Conservation (phyloP, 1,140 invertebrate genomes). For the Pogonognathellus flavescens region DNA sequence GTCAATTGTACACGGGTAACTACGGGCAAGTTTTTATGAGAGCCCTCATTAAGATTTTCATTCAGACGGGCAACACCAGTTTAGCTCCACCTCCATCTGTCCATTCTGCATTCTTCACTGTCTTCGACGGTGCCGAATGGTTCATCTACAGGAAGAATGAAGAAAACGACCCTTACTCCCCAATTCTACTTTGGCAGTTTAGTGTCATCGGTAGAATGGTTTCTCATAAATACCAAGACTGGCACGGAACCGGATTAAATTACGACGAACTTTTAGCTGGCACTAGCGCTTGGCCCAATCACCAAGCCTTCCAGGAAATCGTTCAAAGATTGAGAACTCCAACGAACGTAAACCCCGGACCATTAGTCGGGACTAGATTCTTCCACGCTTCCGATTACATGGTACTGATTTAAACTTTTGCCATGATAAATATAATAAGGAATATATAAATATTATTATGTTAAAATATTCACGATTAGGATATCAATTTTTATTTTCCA, state of each 20-base stretch:
- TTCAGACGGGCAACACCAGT: constrained; percentile 28
- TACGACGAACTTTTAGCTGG: not conserved
- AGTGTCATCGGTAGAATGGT: constrained; percentile 55
- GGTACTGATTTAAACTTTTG: constrained; percentile 25
- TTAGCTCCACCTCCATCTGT: constrained; percentile 1
- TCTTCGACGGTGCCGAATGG: constrained; percentile 52
- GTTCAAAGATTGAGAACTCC: not conserved
- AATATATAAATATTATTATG: no score
- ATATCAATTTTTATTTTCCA: no score
- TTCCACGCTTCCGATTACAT: constrained; percentile 52
- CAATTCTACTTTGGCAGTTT: constrained; percentile 31
- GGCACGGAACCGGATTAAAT: constrained; percentile 32
- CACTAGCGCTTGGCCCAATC: not conserved
- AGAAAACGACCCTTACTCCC: not conserved
- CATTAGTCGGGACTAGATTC: constrained; percentile 31
- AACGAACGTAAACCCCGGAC: not conserved
- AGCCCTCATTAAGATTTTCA: constrained; percentile 7
- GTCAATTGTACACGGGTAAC: constrained; percentile 52
- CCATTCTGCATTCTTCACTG: not conserved
- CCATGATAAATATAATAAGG: no score
- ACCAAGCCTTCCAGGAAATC: not conserved
- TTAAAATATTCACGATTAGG: no score
- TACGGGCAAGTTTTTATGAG: constrained; percentile 55
- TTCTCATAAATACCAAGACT: constrained; percentile 46
- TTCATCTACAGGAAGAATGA: constrained; percentile 37